Evolutionary conservation across 2,113 vertebrate species (phyloP), one percentile per base, ranked within the genome.

Genomic region (Echinops telfairi): DNA sequence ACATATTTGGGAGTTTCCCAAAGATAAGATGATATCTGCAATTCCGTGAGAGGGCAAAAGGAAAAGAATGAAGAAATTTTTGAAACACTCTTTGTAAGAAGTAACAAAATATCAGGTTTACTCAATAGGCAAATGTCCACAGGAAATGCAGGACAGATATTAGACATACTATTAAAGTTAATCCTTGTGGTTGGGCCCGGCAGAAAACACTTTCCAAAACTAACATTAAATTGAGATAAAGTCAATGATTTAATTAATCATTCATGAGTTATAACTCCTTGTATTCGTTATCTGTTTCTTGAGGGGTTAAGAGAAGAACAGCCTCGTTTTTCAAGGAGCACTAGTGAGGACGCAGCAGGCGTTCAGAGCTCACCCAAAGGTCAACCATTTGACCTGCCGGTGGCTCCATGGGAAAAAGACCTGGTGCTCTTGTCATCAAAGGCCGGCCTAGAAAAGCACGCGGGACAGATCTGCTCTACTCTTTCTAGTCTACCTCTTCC

Each of bases 71-170:
- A 64, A n/a, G 6, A 77, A 83, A 12, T n/a, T 58, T 60, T 58
- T 70, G 12, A 77, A 91, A 92, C 33, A 66, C 1, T 64, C 29
- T 40, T 2, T 58, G 71, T 33, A 19, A 83, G 43, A 83, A 78
- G 60, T 90, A 19, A 87, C 71, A 82, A 77, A 94, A 82, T 47
- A 31, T 2, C 17, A 78, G 27, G 89, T 94, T 91, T 91, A 29
- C 8, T 76, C 58, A 91, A 70, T 78, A 82, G 77, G 16, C 4
- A 87, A 94, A 84, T 85, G 84, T 88, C 47, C 84, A 8, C 43
- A 92, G 36, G 15, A 94, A 96, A 89, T 78, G 29, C 70, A 83
- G 87, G 64, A 31, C 14, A 77, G 71, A 57, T 36, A 89, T 93
- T 25, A 77, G 29, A 71, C 70, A 79, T 15, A 23, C 81, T n/a